Base-by-base conservation (phyloP, 2,888 invertebrate genomes). In the Neocrepidodera transversa region DNA sequence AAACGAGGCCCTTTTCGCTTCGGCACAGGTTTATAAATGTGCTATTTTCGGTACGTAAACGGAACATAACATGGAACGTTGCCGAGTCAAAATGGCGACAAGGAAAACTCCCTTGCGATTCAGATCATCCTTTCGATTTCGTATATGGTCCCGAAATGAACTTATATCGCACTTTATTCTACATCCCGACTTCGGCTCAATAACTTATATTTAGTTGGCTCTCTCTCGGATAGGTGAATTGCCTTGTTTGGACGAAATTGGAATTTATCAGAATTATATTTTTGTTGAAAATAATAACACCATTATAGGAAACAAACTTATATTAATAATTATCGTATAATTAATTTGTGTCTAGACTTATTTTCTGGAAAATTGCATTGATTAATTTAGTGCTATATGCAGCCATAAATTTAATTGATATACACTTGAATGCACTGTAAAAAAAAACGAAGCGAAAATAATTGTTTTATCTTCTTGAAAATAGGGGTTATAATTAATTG, bases 31-130 rank as follows among this genome's bases (percentile, higher is more conserved):
- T 77, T 77, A 76, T 76, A 78, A 76, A 77, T 74, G 76, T 71
- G 76, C 76, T 72, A 78, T 78, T 77, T 73, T 68, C n/a, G 75
- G 76, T 74, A 75, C 74, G 76, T 78, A 78, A 77, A 77, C 74
- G 76, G 75, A 71, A 72, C 75, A 75, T 76, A 76, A 76, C 76
- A 75, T 74, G 74, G 73, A 74, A 72, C 74, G 71, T 68, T 63
- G 73, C 67, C 8, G 65, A 69, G 71, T 68, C 72, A 72, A 74
- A 75, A 76, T 75, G 75, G 76, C 76, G 72, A 67, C 75, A 71
- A 69, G 73, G 40, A 40, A 52, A 56, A 56, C 51, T 60, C 60
- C 60, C 60, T 52, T 40, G 56, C 17, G 60, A 48, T 52, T 60
- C 52, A 60, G 52, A 56, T 45, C 56, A 51, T 52, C 51, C 55